Base-by-base conservation (phyloP, 2,888 invertebrate species). In the Cryptosula pallasiana region DNA sequence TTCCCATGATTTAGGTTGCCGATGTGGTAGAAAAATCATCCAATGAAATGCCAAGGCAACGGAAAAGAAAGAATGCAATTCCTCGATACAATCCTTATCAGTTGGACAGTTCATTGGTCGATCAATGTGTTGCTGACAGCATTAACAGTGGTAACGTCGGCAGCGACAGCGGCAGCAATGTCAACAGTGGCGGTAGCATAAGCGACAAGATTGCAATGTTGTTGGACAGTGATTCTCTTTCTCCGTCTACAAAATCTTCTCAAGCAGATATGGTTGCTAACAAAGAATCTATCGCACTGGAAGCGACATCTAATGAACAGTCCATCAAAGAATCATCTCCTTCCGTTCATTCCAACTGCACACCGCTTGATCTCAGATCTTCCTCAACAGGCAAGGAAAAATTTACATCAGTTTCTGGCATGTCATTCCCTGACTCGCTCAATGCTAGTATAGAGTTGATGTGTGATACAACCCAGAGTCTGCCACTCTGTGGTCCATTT, bases 21-120 rank as follows among this genome's bases (percentile, higher is more conserved):
- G 63, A 63, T 9, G 32, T 32, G 32, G 63, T 63, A 3, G 32
- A 9, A 13, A 27, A 27, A 13, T 25, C 20, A 2, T 25, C 63
- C 5, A 5, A n/a, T 55, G 63, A 32, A 2, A 25, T 9, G 3
- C 32, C 27, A 2, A 27, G 27, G 32, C 63, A 20, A 3, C 27
- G 63, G 32, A 63, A 63, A 27, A 63, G 63, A 32, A 63, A 63
- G 63, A 63, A 32, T 32, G 27, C 63, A 5, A 32, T n/a, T 2
- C 63, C 63, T 32, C 27, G 63, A 2, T 63, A 63, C 32, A 63
- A 25, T n/a, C 63, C 63, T 5, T 63, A 27, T 13, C 32, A 20
- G 27, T 34, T 32, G 3, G 29, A 3, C 5, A 16, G 34, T 32
- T 13, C 25, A 34, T 5, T 5, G 3, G 63, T 32, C n/a, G 9